Percentiles rank a stretch among this genome's conserved stretches.
phyloP scores from a whole-genome alignment of 1,140 invertebrate species.

The Solenopsis invicta region DNA sequence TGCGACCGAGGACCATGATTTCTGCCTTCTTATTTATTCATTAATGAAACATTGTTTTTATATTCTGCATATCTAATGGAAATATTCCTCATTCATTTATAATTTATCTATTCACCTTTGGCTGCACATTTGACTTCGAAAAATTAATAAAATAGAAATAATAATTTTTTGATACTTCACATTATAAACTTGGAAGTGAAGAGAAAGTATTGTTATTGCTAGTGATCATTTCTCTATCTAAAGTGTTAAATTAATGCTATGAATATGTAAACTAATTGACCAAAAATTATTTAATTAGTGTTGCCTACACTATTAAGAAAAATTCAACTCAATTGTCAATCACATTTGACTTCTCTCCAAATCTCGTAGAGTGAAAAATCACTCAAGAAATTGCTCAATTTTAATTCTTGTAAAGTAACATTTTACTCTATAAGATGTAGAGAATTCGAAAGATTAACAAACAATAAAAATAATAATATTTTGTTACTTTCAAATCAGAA shows the following conservation, averaged over 20 bases:
- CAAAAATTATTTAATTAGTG: neutral
- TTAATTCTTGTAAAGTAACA: too few relatives aligned
- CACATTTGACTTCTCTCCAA: too few relatives aligned
- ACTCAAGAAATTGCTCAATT: too few relatives aligned
- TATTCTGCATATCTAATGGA: neutral
- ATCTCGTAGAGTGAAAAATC: too few relatives aligned
- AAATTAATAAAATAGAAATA: neutral
- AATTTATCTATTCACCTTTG: neutral
- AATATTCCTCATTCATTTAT: neutral
- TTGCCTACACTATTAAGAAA: neutral
- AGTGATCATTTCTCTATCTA: too few relatives aligned
- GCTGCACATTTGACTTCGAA: neutral
- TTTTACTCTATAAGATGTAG: too few relatives aligned
- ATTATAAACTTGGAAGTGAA: too few relatives aligned
- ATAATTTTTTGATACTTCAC: neutral
- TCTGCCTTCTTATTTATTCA: neutral
- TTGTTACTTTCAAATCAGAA: too few relatives aligned
- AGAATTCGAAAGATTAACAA: too few relatives aligned
- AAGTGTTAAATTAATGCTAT: neutral
- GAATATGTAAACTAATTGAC: neutral
- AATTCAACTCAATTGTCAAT: slow-evolving; percentile 4
- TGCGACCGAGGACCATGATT: neutral
- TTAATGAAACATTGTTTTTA: neutral
- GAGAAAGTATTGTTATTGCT: too few relatives aligned
- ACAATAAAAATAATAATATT: too few relatives aligned